Evolutionary conservation across 2,113 vertebrate species (phyloP).

Genomic region (Salvelinus namaycush): DNA sequence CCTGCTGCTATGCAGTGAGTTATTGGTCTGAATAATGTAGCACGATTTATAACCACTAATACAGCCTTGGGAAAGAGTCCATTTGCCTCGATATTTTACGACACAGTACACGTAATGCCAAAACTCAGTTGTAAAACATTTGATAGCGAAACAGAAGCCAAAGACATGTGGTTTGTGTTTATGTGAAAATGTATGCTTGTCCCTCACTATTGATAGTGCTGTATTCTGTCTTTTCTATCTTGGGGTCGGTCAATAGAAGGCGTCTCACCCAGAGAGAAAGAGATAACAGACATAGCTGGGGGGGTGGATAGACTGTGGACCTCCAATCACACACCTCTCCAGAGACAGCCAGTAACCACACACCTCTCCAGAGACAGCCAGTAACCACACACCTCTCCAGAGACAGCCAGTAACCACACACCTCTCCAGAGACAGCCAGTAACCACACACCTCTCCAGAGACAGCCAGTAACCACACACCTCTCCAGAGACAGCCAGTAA

Average conservation of each 20-base stretch:
- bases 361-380: no score
- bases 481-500: no score
- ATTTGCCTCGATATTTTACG: constrained; percentile 22
- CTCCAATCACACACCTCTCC: neutral
- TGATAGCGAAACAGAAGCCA: constrained; percentile 18
- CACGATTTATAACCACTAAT: constrained; percentile 1
- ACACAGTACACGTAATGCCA: constrained; percentile 7
- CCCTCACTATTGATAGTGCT: neutral
- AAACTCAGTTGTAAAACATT: constrained; percentile 38
- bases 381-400: no score
- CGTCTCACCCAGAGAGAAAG: neutral
- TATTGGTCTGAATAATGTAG: no score
- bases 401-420: no score
- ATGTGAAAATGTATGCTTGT: neutral
- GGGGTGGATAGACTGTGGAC: neutral
- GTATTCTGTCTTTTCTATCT: neutral
- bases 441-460: no score
- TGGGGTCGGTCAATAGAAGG: no score
- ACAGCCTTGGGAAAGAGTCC: constrained; percentile 26
- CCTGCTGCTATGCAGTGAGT: constrained; percentile 18
- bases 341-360: neutral
- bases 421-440: no score
- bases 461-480: no score
- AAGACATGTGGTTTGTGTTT: neutral
- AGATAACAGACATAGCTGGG: neutral